phyloP scores from a whole-genome alignment of 2,797 vertebrate genomes.

The Bradypodion pumilum region DNA sequence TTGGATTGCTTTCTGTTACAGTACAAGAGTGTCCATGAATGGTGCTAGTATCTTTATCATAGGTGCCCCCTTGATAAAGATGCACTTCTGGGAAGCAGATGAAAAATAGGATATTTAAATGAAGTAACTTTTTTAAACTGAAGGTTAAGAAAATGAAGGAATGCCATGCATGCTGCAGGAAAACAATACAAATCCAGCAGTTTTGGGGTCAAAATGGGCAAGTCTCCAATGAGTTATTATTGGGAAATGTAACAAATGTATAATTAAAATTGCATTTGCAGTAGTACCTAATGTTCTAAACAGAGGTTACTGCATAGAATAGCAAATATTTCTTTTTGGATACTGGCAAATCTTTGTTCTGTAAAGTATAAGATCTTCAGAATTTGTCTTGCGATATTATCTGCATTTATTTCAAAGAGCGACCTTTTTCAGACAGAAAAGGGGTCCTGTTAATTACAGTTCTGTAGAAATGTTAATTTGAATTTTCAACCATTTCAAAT shows the following conservation, averaged over 20 bases:
- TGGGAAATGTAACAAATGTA: conserved; percentile 41
- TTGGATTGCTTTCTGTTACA: conserved; percentile 58
- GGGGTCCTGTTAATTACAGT: background rate
- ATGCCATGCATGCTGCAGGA: background rate
- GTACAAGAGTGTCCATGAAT: conserved; percentile 65
- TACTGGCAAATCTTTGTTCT: conserved; percentile 69
- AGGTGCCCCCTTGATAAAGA: conserved; percentile 64
- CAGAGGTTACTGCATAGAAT: conserved; percentile 73
- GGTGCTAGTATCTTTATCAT: conserved; percentile 61
- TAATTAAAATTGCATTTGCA: conserved; percentile 70
- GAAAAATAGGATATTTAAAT: conserved; percentile 50
- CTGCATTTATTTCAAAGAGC: conserved; percentile 20
- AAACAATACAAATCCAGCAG: background rate
- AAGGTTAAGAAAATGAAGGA: conserved; percentile 39
- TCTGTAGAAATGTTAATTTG: background rate
- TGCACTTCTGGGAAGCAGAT: conserved; percentile 64
- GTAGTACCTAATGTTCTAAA: conserved; percentile 66
- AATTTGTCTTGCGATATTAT: conserved; percentile 58
- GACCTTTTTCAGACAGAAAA: background rate
- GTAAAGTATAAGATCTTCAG: conserved; percentile 68
- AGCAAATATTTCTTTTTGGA: conserved; percentile 68
- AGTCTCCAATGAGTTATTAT: conserved; percentile 45
- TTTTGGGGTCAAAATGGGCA: conserved; percentile 44
- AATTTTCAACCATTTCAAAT: conserved; percentile 55
- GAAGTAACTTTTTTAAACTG: conserved; percentile 40